A percentile compares a stretch with the other conserved stretches of the same genome.
These are phyloP conservation scores for Syngnathus floridae DNA, from an alignment of 2,113 vertebrate genomes.

Conservation along the genomic window DNA sequence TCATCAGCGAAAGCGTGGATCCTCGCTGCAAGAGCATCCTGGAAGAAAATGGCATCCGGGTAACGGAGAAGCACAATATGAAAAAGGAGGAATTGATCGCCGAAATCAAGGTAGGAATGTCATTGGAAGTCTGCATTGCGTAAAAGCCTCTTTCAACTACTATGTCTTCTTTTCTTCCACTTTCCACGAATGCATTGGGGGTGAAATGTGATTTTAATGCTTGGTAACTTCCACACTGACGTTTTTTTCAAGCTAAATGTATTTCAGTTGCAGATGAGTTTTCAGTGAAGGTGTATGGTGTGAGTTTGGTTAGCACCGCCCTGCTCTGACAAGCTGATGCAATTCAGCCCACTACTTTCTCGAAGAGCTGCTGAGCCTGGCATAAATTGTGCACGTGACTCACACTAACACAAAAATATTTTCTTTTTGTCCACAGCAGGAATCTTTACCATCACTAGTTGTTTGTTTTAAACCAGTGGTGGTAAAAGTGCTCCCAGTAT, in stretches of 20 bases:
- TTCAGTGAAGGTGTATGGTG: neutral
- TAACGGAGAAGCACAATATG: conserved; percentile 82
- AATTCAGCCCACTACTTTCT: conserved; percentile 13
- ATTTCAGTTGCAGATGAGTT: neutral
- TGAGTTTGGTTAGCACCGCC: conserved; percentile 5
- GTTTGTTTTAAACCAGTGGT: neutral
- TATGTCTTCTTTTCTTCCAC: neutral
- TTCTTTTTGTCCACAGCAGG: neutral
- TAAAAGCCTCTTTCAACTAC: neutral
- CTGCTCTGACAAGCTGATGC: conserved; percentile 5
- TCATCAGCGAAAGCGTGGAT: conserved; percentile 91
- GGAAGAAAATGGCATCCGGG: conserved; percentile 80
- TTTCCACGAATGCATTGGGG: neutral
- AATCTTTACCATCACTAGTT: neutral
- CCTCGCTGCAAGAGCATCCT: conserved; percentile 82
- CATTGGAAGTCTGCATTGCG: neutral
- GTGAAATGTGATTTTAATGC: no score
- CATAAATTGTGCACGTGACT: neutral
- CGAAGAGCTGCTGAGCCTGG: neutral
- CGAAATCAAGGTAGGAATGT: conserved; percentile 78
- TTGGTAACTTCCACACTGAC: neutral
- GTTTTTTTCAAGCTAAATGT: neutral
- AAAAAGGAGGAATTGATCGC: conserved; percentile 79
- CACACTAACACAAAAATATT: neutral
- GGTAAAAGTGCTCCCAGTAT: neutral